Conservation (phyloP, 2,113 vertebrate species). For the Datnioides undecimradiatus region DNA sequence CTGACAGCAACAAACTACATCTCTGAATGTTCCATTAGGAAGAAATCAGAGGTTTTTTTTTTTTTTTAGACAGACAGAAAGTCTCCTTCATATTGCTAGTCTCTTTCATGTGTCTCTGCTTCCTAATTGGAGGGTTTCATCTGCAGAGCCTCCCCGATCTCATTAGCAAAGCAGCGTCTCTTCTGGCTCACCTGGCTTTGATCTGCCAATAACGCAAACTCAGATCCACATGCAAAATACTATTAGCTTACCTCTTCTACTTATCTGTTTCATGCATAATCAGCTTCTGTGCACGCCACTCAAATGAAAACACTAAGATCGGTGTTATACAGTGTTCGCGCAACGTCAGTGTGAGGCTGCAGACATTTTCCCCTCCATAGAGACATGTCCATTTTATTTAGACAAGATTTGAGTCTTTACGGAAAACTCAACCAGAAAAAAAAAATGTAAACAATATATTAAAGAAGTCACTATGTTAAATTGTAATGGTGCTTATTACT, state of each 20-base stretch:
- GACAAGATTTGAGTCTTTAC: background rate
- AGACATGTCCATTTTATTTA: background rate
- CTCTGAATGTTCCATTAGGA: background rate
- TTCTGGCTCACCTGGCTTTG: constrained; percentile 78
- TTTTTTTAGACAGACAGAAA: constrained; percentile 70
- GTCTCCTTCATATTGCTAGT: constrained; percentile 72
- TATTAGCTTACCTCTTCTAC: background rate
- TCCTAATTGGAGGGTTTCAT: constrained; percentile 77
- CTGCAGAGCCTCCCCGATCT: constrained; percentile 62
- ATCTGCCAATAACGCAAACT: constrained; percentile 69
- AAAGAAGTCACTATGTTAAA: background rate
- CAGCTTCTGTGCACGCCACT: background rate
- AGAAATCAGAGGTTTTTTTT: constrained; percentile 10
- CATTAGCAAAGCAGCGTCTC: constrained; percentile 71
- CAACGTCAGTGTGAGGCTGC: background rate
- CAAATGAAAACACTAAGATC: background rate
- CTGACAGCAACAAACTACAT: background rate
- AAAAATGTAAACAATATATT: background rate
- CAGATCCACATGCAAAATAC: constrained; percentile 64
- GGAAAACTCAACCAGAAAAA: too few relatives aligned
- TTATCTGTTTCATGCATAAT: background rate
- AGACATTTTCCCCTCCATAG: background rate
- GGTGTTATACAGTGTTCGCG: background rate
- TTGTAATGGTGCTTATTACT: background rate
- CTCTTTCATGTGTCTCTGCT: constrained; percentile 78